Percentiles rank a stretch among this genome's conserved stretches.
These are phyloP conservation scores for Rhinatrema bivittatum DNA, from an alignment of 2,797 vertebrate species.

Conservation along the genomic window DNA sequence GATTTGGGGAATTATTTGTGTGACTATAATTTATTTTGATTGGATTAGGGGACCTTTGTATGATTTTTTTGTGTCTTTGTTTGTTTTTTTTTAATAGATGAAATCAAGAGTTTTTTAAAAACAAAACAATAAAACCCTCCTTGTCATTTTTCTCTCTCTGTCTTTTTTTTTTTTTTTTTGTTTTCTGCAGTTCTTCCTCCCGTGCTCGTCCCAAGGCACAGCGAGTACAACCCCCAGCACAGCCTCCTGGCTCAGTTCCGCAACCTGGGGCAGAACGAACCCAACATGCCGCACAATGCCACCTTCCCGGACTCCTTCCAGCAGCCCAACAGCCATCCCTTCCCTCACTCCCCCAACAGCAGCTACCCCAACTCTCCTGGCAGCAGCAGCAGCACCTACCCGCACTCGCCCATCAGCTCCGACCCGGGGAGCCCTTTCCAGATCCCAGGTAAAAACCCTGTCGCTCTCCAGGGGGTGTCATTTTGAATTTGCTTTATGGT, in stretches of 20 bases:
- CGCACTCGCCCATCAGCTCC: conserved; percentile 91
- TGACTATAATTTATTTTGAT: no score
- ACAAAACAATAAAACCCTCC: no score
- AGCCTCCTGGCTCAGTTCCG: conserved; percentile 94
- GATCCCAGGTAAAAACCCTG: conserved; percentile 82
- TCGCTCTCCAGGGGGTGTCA: no score
- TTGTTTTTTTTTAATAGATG: no score
- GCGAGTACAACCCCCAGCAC: conserved; percentile 96
- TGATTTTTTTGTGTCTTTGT: no score
- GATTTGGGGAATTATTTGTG: no score
- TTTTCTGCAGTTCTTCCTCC: conserved; percentile 77
- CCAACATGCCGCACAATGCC: conserved; percentile 94
- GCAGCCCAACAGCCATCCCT: conserved; percentile 77
- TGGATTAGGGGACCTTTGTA: no score
- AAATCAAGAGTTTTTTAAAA: no score
- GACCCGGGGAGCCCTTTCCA: conserved; percentile 96
- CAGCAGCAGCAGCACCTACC: conserved; percentile 84
- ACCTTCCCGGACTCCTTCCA: conserved; percentile 90
- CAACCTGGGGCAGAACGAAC: conserved; percentile 86
- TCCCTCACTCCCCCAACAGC: conserved; percentile 84
- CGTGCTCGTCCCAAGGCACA: conserved; percentile 95
- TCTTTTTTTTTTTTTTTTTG: conserved; percentile 2
- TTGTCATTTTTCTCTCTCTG: no score
- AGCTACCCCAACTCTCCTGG: conserved; percentile 91
- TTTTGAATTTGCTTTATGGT: no score